Evolutionary conservation across 2,888 invertebrate genomes (phyloP), one percentile per base, ranked within the genome.

Genomic region (Campaea margaritaria): DNA sequence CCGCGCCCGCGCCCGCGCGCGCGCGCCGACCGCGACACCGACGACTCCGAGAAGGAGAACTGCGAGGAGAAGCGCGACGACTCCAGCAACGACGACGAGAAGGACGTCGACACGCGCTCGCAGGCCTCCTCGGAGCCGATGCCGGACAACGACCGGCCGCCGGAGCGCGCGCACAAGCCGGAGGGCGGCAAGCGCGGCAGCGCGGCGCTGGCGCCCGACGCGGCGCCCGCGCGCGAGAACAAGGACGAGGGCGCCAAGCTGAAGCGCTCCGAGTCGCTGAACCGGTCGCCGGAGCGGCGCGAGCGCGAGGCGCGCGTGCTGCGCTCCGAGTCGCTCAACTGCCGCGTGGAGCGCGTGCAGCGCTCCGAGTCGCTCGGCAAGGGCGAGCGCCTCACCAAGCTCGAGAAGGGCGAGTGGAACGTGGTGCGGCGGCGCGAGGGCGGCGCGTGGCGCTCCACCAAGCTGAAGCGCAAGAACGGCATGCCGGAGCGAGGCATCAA

Each of bases 401-500:
- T 93, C 41, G 95, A 95, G 80, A 95, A 95, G 85, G 95, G 95
- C 42, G 95, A 96, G 83, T 94, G 94, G 80, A 95, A 95, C 79
- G 93, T 94, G 62, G 94, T 94, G 79, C 94, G 95, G 74, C 90
- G 95, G 47, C 93, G 95, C 50, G 95, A 95, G 74, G 85, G 89
- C 52, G 87, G 90, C 70, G 85, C 90, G 49, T 89, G 89, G 81
- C 93, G 94, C 72, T 89, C 93, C 70, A 93, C 94, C 52, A 95
- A 96, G 81, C 87, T 95, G 58, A 96, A 96, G 85, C 89, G 96
- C 68, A 96, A 96, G 87, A 96, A 95, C 83, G 96, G 96, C 62
- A 95, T 95, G 95, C 95, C 95, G n/a, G 96, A 96, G 85, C 91
- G 96, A 68, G 96, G 96, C 65, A 96, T 97, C 76, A 97, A 97